These are phyloP conservation scores for Trachelipus rathkii DNA, from an alignment of 1,140 invertebrate species.

Conservation along the genomic window DNA sequence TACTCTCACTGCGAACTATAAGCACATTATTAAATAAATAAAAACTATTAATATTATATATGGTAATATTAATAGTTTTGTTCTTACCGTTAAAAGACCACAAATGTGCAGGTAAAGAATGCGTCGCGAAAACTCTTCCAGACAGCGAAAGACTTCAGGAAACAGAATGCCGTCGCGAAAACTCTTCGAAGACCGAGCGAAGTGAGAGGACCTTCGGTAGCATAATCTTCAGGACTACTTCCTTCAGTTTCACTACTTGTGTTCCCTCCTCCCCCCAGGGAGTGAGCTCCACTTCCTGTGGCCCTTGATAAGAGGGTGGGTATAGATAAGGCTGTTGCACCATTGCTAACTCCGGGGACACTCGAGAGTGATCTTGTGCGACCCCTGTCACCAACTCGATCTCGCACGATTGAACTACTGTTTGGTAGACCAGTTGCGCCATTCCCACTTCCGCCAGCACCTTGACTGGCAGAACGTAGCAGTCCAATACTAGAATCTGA, in stretches of 20 bases:
- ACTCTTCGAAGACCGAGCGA: constrained; percentile 55
- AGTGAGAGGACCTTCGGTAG: constrained; percentile 49
- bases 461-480: constrained; percentile 40
- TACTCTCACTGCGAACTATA: too few species aligned
- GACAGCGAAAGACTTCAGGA: too few species aligned
- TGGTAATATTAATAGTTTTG: too few species aligned
- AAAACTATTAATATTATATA: too few species aligned
- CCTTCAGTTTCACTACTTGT: constrained; percentile 61
- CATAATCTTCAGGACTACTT: constrained; percentile 57
- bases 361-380: constrained; percentile 74
- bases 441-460: constrained; percentile 26
- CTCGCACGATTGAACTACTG: constrained; percentile 56
- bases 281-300: constrained; percentile 40
- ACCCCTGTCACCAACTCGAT: constrained; percentile 66
- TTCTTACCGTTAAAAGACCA: constrained; percentile 82
- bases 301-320: constrained; percentile 54
- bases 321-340: constrained; percentile 59
- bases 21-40: too few species aligned
- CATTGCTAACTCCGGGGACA: constrained; percentile 64
- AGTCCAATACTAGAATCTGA: constrained; percentile 31
- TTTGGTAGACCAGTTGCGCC: constrained; percentile 13
- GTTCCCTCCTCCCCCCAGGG: constrained; percentile 54
- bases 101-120: constrained; percentile 83
- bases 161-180: constrained; percentile 69
- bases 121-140: constrained; percentile 60